Evolutionary conservation across 2,113 vertebrate genomes (phyloP).

Genomic region (Misgurnus mizolepis): DNA sequence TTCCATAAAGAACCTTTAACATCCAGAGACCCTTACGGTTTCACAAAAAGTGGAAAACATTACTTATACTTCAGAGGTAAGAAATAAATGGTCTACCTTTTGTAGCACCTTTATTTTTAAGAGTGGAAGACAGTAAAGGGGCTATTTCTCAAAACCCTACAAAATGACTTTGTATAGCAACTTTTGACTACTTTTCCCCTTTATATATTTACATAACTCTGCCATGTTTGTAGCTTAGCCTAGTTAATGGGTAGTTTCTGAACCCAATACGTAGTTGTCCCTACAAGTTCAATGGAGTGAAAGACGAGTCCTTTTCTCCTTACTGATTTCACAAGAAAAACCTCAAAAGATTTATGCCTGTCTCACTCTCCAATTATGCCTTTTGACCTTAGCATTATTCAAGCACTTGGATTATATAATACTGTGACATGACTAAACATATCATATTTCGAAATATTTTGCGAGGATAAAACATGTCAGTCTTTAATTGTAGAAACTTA

Average conservation of each 20-base stretch:
- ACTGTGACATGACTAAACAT: slow-evolving; percentile 79
- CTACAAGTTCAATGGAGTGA: slow-evolving; percentile 44
- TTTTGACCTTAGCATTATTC: slow-evolving; percentile 56
- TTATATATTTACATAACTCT: slow-evolving; percentile 31
- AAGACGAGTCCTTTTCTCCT: slow-evolving; percentile 65
- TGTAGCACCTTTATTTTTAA: no score
- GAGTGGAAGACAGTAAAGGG: background rate
- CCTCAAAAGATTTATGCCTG: slow-evolving; percentile 47
- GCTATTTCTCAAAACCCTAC: slow-evolving; percentile 4
- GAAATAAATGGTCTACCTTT: no score
- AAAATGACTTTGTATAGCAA: slow-evolving; percentile 28
- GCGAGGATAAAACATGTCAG: slow-evolving; percentile 62
- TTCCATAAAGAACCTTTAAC: no score
- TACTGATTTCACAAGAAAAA: slow-evolving; percentile 50
- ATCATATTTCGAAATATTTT: slow-evolving; percentile 77
- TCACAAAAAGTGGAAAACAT: no score
- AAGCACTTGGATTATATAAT: slow-evolving; percentile 81
- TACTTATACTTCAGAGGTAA: no score
- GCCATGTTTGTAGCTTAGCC: slow-evolving; percentile 29
- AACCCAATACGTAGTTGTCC: background rate
- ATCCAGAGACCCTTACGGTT: no score
- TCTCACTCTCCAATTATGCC: slow-evolving; percentile 36
- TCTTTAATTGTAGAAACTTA: slow-evolving; percentile 60
- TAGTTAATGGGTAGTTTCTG: slow-evolving; percentile 7
- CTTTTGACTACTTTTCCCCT: background rate